Evolutionary conservation across 2,113 vertebrate genomes (phyloP).

Genomic region (Pedionomus torquatus): DNA sequence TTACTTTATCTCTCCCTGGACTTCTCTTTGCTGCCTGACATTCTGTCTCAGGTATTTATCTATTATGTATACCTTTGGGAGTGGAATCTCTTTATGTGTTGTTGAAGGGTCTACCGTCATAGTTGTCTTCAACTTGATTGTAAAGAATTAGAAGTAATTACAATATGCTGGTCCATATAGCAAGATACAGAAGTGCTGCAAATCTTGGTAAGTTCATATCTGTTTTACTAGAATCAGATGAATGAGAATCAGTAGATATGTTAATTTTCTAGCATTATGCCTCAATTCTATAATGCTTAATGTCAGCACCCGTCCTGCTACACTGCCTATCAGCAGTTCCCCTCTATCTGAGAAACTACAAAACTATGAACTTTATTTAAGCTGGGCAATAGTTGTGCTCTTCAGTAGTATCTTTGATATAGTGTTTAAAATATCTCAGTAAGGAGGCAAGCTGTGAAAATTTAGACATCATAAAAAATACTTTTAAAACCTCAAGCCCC

Average conservation of each 20-base stretch:
- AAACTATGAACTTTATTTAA: background rate
- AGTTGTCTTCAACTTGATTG: background rate
- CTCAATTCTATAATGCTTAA: background rate
- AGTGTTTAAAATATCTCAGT: background rate
- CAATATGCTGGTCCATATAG: fast-evolving
- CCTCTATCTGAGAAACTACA: background rate
- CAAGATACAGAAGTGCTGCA: background rate
- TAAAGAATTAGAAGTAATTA: background rate
- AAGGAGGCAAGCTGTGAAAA: background rate
- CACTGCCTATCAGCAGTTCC: background rate
- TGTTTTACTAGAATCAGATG: background rate
- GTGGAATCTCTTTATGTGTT: background rate
- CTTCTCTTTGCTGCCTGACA: background rate
- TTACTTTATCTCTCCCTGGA: background rate
- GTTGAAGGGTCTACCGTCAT: background rate
- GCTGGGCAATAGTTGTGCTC: background rate
- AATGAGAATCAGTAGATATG: background rate
- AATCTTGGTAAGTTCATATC: background rate
- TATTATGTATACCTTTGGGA: background rate
- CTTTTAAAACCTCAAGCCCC: fast-evolving
- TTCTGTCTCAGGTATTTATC: background rate
- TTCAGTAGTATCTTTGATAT: background rate
- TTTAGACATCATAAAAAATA: background rate
- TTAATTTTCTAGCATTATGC: background rate
- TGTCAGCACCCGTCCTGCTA: background rate